Evolutionary conservation across 2,888 invertebrate species (phyloP).

Genomic region (Phalera bucephala): DNA sequence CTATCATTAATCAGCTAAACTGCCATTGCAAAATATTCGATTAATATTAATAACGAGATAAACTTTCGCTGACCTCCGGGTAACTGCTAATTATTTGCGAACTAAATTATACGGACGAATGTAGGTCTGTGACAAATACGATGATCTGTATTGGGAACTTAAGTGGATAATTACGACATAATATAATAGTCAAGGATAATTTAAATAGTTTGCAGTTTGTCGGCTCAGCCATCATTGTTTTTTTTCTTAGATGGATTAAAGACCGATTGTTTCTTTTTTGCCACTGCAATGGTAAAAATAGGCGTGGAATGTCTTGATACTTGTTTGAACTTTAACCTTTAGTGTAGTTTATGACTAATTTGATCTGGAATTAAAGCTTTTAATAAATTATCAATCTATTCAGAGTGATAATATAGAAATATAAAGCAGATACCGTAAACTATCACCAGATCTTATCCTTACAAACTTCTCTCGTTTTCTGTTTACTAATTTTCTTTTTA

Average conservation of each 20-base stretch:
- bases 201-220: constrained; percentile 11
- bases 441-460: no score
- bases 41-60: constrained; percentile 24
- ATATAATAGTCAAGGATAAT: constrained; percentile 25
- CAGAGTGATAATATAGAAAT: no score
- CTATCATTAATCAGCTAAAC: constrained; percentile 20
- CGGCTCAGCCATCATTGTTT: neutral
- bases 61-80: constrained; percentile 39
- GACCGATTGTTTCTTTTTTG: constrained; percentile 7
- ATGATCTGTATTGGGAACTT: constrained; percentile 17
- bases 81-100: constrained; percentile 24
- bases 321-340: no score
- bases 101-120: constrained; percentile 23
- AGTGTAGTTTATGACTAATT: no score
- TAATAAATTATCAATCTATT: no score
- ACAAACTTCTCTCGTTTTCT: no score
- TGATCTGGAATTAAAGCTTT: no score
- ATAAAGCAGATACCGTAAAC: no score
- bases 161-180: constrained; percentile 27
- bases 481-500: no score
- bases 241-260: constrained; percentile 12
- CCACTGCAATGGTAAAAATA: neutral
- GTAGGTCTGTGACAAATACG: constrained; percentile 30
- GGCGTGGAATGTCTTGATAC: no score
- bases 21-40: constrained; percentile 28